Percentiles rank a stretch among this genome's conserved stretches.
These are phyloP conservation scores for Rhabditoides inermis DNA, from an alignment of 2,888 invertebrate species.

Conservation along the genomic window DNA sequence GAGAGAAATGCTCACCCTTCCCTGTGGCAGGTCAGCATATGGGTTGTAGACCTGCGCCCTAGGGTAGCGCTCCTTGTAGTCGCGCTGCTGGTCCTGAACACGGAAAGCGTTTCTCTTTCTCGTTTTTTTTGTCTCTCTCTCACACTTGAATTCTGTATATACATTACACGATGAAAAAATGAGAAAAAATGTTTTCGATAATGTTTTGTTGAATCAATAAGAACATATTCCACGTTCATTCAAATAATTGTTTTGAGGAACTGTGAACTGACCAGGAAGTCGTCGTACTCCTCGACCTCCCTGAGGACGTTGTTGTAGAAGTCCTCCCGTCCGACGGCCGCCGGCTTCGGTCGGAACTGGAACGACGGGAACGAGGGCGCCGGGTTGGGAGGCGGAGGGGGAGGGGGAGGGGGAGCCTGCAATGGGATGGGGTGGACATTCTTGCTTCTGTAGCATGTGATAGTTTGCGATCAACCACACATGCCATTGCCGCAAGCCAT, in stretches of 20 bases:
- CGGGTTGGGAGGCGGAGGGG: no score
- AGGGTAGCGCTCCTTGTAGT: conserved; percentile 19
- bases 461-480: no score
- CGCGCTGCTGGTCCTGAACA: conserved; percentile 24
- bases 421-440: no score
- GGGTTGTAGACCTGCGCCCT: conserved; percentile 21
- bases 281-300: conserved; percentile 32
- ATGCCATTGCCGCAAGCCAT: no score
- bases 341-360: conserved; percentile 17
- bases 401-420: no score
- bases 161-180: no score
- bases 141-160: no score
- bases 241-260: neutral
- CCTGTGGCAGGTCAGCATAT: conserved; percentile 21
- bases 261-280: conserved; percentile 19
- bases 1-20: no score
- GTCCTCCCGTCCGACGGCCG: conserved; percentile 18
- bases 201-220: neutral
- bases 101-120: no score
- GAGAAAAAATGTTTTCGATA: no score
- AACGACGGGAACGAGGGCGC: neutral
- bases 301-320: conserved; percentile 19
- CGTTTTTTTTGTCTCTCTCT: no score
- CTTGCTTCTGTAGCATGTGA: no score
- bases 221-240: neutral